phyloP scores from a whole-genome alignment of 1,140 invertebrate species.

The Zaprionus nigranus region DNA sequence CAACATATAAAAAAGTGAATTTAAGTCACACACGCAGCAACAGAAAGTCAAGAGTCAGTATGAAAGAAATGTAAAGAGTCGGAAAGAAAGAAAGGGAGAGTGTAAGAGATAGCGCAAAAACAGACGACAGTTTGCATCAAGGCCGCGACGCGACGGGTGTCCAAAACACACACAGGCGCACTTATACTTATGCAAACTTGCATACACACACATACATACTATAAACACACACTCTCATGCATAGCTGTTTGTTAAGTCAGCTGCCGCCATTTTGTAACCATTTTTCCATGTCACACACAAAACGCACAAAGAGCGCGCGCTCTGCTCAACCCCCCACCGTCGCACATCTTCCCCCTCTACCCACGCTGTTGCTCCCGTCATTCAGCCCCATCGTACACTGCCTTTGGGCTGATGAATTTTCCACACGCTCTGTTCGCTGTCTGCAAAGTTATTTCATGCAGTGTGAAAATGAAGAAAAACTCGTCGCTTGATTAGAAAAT shows the following conservation, averaged over 20 bases:
- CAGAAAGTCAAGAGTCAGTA: neutral
- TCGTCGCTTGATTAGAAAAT: constrained; percentile 68
- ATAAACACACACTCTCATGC: constrained; percentile 19
- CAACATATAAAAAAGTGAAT: constrained; percentile 65
- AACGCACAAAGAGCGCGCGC: constrained; percentile 37
- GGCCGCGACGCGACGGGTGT: constrained; percentile 50
- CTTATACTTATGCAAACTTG: neutral
- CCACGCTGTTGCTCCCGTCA: neutral
- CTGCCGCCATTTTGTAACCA: constrained; percentile 75
- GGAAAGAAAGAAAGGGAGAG: neutral
- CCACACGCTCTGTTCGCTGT: constrained; percentile 48
- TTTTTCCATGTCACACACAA: constrained; percentile 74
- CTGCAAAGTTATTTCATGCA: constrained; percentile 65
- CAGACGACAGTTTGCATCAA: constrained; percentile 71
- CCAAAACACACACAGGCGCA: constrained; percentile 25
- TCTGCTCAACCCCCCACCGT: too few species aligned
- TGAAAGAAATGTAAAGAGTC: neutral
- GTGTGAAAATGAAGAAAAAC: constrained; percentile 51
- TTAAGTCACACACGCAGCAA: constrained; percentile 62
- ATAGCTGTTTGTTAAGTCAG: constrained; percentile 61
- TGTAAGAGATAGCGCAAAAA: constrained; percentile 40
- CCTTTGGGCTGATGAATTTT: constrained; percentile 68
- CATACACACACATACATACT: constrained; percentile 2
- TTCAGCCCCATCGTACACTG: constrained; percentile 43
- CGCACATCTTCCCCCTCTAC: too few species aligned